Conservation (phyloP, 2,113 vertebrate species). For the Nycticorax nycticorax region DNA sequence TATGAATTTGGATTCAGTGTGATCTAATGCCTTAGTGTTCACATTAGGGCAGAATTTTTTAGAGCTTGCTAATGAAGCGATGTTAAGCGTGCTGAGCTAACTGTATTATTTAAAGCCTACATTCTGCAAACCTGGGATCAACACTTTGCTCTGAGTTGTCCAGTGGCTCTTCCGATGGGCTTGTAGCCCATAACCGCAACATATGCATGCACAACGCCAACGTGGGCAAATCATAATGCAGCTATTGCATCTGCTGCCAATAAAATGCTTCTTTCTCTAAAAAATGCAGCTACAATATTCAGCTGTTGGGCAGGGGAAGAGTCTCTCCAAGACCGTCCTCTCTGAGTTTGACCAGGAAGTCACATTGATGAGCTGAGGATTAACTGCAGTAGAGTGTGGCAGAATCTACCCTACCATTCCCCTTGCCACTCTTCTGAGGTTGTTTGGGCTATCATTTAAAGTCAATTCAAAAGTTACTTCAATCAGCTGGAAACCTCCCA, state of each 20-base stretch:
- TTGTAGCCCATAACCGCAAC: neutral
- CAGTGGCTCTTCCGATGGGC: neutral
- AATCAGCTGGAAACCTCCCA: neutral
- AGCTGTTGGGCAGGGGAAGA: neutral
- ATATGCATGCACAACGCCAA: accelerated
- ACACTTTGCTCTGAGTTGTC: neutral
- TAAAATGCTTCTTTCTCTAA: neutral
- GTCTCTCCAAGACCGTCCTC: neutral
- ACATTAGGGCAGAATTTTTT: neutral
- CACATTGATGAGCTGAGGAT: neutral
- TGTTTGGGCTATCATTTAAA: neutral
- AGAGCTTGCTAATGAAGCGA: neutral
- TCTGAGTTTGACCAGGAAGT: neutral
- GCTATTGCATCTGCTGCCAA: neutral
- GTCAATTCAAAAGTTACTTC: neutral
- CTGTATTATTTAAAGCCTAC: neutral
- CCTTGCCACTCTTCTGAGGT: neutral
- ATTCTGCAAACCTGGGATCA: neutral
- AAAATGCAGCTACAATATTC: neutral
- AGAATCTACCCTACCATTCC: neutral
- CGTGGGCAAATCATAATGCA: accelerated
- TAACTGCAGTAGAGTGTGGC: neutral
- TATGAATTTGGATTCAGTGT: neutral
- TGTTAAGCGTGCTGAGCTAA: neutral
- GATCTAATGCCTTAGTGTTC: neutral